Evolutionary conservation across 1,140 invertebrate genomes (phyloP), one percentile per base, ranked within the genome.

Genomic region (Rhynchophorus ferrugineus): DNA sequence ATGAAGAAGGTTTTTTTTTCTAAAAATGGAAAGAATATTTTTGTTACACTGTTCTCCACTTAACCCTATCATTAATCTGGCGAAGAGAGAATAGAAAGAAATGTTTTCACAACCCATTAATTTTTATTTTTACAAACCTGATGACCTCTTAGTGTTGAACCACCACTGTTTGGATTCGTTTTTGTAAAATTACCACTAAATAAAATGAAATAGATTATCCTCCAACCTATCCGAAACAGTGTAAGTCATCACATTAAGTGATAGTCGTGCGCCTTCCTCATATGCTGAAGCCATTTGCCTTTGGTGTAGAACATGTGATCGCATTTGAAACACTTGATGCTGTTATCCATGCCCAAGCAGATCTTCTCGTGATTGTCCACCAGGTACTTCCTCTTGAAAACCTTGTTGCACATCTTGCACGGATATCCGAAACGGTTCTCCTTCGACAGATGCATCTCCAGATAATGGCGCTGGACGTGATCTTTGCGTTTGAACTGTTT

Each of bases 401-500:
- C 34, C 37, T 46, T 60, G 0, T 54, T 37, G 44, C 62, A 64
- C 14, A 42, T 48, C 1, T 16, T 33, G 24, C 62, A 64, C 2
- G 44, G 9, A 37, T 47, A 64, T 7, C 48, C 49, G 9, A 44
- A 35, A 1, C 17, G 17, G 18, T 43, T 52, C 13, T 41, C 51
- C 19, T 51, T 43, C 6, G 33, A 33, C 34, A 59, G 20, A 36
- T 64, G 62, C 29, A 62, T 24, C 38, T 62, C 62, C 17, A 62
- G 33, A 35, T 56, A 62, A 42, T 76, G 73, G 1, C 68, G 61
- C 36, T 70, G 69, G 7, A 74, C 63, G 44, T 73, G 68, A 50
- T 72, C 73, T 45, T 68, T 71, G 52, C 71, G 58, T 56, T 72
- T 73, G 54, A 71, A 71, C 9, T 63, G 62, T 50, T 68, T 67